Conservation (phyloP, 2,113 vertebrate genomes). For the Steatornis caripensis region DNA sequence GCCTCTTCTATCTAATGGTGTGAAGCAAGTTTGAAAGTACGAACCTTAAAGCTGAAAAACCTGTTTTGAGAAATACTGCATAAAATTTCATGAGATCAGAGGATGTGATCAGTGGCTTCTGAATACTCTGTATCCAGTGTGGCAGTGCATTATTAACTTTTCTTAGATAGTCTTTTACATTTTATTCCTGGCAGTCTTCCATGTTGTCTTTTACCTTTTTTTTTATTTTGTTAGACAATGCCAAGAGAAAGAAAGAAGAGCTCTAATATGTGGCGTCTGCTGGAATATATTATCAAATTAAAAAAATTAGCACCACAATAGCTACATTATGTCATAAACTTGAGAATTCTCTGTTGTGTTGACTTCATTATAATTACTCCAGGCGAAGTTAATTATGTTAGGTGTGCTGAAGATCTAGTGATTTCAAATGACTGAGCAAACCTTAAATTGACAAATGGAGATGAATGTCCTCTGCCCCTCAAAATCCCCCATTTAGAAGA, state of each 20-base stretch:
- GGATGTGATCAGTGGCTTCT: not conserved
- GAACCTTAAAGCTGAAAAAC: not conserved
- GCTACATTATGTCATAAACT: not conserved
- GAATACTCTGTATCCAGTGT: not conserved
- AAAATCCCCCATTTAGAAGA: not conserved
- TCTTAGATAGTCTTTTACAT: not conserved
- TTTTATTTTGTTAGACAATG: not conserved
- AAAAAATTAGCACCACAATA: not conserved
- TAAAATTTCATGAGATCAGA: not conserved
- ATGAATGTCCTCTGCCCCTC: not conserved
- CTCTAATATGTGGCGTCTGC: not conserved
- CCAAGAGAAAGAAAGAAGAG: not conserved
- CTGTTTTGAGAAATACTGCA: not conserved
- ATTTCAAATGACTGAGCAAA: slow-evolving; percentile 17
- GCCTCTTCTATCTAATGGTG: not conserved
- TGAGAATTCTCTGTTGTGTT: not conserved
- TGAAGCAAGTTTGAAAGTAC: not conserved
- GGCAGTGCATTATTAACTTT: not conserved
- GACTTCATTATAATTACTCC: not conserved
- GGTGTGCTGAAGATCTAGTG: not conserved
- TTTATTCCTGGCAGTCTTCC: not conserved
- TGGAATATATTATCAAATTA: slow-evolving; percentile 5
- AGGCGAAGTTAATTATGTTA: not conserved
- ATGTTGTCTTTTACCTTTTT: not conserved
- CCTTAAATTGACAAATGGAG: slow-evolving; percentile 9